Percentiles rank a stretch among this genome's conserved stretches.
These are phyloP conservation scores for Xylophagus ater DNA, from an alignment of 2,888 invertebrate species.

Conservation along the genomic window DNA sequence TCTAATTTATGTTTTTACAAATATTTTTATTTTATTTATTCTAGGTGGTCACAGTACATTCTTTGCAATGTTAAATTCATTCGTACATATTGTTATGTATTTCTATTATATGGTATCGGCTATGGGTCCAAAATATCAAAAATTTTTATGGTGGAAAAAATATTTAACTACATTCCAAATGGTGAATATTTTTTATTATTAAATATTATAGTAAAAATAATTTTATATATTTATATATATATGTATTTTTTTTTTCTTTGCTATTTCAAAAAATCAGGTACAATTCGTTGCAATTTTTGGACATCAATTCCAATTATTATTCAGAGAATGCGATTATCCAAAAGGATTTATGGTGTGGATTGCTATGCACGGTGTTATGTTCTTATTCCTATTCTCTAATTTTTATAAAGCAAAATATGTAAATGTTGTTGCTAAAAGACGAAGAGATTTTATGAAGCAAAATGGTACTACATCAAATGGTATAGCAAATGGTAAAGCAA, in stretches of 20 bases:
- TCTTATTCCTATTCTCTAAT: conserved; percentile 87
- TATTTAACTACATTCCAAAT: conserved; percentile 92
- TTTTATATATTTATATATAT: conserved; percentile 1
- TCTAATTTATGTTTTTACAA: no score
- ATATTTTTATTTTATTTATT: conserved; percentile 18
- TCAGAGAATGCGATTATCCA: conserved; percentile 86
- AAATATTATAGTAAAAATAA: conserved; percentile 1
- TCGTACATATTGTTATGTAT: conserved; percentile 96
- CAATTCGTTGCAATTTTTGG: conserved; percentile 87
- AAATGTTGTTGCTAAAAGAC: conserved; percentile 26
- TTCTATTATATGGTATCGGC: conserved; percentile 94
- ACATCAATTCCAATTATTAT: conserved; percentile 84
- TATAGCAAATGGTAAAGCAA: conserved; percentile 16
- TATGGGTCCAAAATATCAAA: conserved; percentile 85
- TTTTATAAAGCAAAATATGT: conserved; percentile 82
- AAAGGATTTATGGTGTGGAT: conserved; percentile 88
- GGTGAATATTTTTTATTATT: conserved; percentile 43
- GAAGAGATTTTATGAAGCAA: conserved; percentile 21
- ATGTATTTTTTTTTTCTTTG: conserved; percentile 23
- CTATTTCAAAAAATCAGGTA: conserved; percentile 44
- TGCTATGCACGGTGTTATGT: conserved; percentile 84
- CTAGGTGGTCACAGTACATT: conserved; percentile 93
- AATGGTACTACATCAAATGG: conserved; percentile 20
- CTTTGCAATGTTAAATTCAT: conserved; percentile 86
- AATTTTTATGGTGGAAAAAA: conserved; percentile 97